Evolutionary conservation across 2,888 invertebrate genomes (phyloP), one percentile per base, ranked within the genome.

Genomic region (Hydrotaea diabolus): DNA sequence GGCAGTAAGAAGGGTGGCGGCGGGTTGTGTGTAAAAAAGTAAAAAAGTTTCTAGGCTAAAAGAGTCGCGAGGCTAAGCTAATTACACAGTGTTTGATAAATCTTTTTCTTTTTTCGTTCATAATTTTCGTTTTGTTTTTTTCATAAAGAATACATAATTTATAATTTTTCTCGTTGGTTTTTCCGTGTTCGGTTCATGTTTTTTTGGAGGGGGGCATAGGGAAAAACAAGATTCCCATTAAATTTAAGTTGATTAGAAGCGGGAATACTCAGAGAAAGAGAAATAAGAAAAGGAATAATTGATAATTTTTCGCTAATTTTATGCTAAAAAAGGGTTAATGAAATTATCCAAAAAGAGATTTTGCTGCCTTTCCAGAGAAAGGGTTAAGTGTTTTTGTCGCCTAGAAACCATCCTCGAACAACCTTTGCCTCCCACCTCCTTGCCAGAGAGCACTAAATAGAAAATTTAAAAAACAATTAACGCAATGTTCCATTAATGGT

Each of bases 11-110:
- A 11, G 66, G 23, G 19, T 11, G 8, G 36, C 7, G 7, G 23
- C 8, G 62, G 17, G n/a, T 4, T 49, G n/a, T 15, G n/a, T 5
- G 15, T 23, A 9, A 69, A 69, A n/a, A n/a, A n/a, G n/a, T n/a
- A n/a, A n/a, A n/a, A n/a, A 69, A 69, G 23, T 66, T 76, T 23
- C 31, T 19, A 43, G 81, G 78, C 76, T 62, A 79, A 83, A 80
- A 79, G 85, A 85, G 85, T 85, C 79, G 76, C 64, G 77, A 85
- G 79, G 82, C 82, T 85, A 85, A 77, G 82, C 85, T 85, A 85
- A 85, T 85, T 85, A 82, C 74, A 79, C 79, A 74, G 79, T 46
- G 66, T 74, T 85, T 82, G 77, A 82, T 74, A 85, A 85, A 85
- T 82, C 78, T 79, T 85, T 84, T 74, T 74, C n/a, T n/a, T 15